Base-by-base conservation (phyloP, 2,113 vertebrate species). In the Smithornis capensis region DNA sequence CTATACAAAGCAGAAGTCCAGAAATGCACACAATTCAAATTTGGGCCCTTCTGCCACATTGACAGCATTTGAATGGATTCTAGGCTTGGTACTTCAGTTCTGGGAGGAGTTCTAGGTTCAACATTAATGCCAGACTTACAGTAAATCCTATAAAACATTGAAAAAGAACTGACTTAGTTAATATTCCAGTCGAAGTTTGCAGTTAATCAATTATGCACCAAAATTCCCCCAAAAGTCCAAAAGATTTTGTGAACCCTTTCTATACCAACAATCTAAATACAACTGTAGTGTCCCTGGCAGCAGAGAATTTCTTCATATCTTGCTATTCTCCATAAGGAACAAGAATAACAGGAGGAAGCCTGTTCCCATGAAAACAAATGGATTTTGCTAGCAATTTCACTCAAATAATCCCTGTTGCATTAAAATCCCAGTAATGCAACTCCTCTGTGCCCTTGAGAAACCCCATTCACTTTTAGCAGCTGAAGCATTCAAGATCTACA, bases 391-490 rank as follows among this genome's bases (percentile, higher is more conserved):
- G 57, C 52, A 74, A 55, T 64, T 63, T 83, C 42, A 77, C 24
- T 52, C 0, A 0, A 84, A 78, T 57, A 55, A 87, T 42, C 33
- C 37, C 21, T 44, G 24, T 56, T 89, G 71, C 80, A 81, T 59
- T 87, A 83, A 94, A 89, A 81, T 37, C 71, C 22, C 56, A 70
- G 55, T 22, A 50, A 83, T 44, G 83, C 47, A 71, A 75, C 79
- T 92, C 55, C 59, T 78, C 52, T 75, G 37, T 83, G 90, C 85
- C 92, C 90, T 92, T 92, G 73, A 94, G 88, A 92, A 96, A 83
- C 49, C 23, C n/a, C 64, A 64, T 88, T 57, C 64, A 29, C 71
- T 92, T 92, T 83, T 23, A 92, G 76, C 44, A 89, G 76, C 69
- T 62, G 86, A 94, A 93, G 76, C 73, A 83, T 55, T 94, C 67